Evolutionary conservation across 2,113 vertebrate species (phyloP).

Genomic region (Syngnathus floridae): DNA sequence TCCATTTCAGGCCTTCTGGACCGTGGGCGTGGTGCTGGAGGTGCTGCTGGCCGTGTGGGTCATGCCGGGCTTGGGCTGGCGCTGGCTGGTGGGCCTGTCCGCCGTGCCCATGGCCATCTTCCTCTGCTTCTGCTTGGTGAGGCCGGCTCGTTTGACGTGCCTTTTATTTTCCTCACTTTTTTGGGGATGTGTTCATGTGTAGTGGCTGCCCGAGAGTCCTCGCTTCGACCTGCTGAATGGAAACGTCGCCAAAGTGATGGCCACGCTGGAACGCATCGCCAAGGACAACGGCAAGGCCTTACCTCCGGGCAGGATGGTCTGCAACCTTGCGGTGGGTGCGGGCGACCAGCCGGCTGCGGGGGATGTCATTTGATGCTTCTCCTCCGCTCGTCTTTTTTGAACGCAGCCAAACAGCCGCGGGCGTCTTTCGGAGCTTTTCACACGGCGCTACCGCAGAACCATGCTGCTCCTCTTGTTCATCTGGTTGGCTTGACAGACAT

Average conservation of each 20-base stretch:
- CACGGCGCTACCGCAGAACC: slow-evolving; percentile 76
- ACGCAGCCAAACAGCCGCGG: slow-evolving; percentile 75
- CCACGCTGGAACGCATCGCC: slow-evolving; percentile 79
- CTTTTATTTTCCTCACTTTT: too few relatives aligned
- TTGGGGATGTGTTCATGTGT: neutral
- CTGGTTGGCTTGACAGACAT: slow-evolving; percentile 71
- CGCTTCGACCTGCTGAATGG: slow-evolving; percentile 82
- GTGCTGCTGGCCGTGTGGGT: slow-evolving; percentile 81
- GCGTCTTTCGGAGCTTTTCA: slow-evolving; percentile 80
- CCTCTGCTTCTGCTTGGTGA: slow-evolving; percentile 77
- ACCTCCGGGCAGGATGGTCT: slow-evolving; percentile 76
- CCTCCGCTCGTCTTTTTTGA: neutral
- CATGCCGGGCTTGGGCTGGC: slow-evolving; percentile 91
- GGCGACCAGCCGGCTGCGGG: neutral
- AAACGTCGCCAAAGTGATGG: slow-evolving; percentile 77
- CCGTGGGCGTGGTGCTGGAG: slow-evolving; percentile 82
- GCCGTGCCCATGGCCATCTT: slow-evolving; percentile 77
- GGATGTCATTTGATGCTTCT: neutral
- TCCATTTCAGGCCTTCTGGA: slow-evolving; percentile 82
- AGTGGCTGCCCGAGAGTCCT: slow-evolving; percentile 80
- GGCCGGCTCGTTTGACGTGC: slow-evolving; percentile 17
- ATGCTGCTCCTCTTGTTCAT: slow-evolving; percentile 88
- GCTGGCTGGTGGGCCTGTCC: slow-evolving; percentile 86
- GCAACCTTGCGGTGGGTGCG: slow-evolving; percentile 71
- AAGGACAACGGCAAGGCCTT: slow-evolving; percentile 79